Conservation (phyloP, 2,113 vertebrate species). For the Uropsilus gracilis region DNA sequence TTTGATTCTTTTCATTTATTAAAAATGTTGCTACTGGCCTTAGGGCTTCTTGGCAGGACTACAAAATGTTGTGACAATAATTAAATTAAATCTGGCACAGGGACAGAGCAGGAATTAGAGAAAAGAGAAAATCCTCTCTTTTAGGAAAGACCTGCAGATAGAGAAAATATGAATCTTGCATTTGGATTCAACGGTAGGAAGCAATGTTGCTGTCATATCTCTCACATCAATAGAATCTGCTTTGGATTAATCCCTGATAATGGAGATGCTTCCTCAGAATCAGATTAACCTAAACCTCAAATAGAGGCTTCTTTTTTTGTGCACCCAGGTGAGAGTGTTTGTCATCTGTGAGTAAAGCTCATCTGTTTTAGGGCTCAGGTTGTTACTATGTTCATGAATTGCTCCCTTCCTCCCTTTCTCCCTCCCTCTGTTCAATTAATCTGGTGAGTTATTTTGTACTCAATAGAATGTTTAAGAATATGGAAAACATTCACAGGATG, state of each 20-base stretch:
- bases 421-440: neutral
- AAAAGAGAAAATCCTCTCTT: constrained; percentile 35
- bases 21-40: constrained; percentile 68
- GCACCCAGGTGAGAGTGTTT: neutral
- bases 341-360: neutral
- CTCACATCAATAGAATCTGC: neutral
- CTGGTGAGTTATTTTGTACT: neutral
- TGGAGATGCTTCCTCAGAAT: neutral
- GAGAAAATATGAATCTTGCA: neutral
- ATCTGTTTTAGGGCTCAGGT: too few species aligned
- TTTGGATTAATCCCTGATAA: neutral
- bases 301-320: neutral
- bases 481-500: neutral
- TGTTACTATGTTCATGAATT: too few species aligned
- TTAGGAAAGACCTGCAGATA: constrained; percentile 11
- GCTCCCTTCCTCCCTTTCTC: neutral
- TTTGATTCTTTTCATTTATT: constrained; percentile 74
- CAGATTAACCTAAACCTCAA: neutral
- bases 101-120: constrained; percentile 29
- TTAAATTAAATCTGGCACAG: constrained; percentile 49
- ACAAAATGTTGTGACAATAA: constrained; percentile 59
- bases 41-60: constrained; percentile 47
- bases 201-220: neutral
- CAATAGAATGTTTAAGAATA: neutral
- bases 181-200: neutral